These are phyloP conservation scores for Cichladusa arquata DNA, from an alignment of 2,113 vertebrate species.

Conservation along the genomic window DNA sequence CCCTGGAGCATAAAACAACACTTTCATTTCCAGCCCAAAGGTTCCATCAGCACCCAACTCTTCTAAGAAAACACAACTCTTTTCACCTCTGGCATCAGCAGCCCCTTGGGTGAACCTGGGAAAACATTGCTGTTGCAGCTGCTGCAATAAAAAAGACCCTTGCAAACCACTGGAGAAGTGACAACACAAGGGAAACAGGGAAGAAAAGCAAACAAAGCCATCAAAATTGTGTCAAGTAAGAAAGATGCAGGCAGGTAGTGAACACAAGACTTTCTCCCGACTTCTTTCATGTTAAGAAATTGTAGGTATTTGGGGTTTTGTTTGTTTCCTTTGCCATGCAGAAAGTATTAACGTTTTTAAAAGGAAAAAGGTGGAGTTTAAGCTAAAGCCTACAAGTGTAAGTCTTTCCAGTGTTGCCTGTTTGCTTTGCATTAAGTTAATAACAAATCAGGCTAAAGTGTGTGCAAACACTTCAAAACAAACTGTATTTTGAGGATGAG, in stretches of 20 bases:
- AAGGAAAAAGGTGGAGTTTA: neutral
- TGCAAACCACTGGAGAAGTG: neutral
- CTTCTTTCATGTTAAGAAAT: neutral
- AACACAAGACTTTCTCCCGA: neutral
- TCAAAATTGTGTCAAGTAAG: neutral
- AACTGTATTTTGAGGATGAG: neutral
- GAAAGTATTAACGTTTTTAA: neutral
- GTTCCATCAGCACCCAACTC: neutral
- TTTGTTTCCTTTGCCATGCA: neutral
- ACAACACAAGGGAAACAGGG: neutral
- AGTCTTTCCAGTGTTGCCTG: neutral
- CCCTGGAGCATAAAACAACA: neutral
- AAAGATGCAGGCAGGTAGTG: neutral
- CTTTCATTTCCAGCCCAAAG: neutral
- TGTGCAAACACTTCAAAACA: neutral
- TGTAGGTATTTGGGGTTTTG: accelerated
- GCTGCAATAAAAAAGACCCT: neutral
- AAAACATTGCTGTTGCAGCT: accelerated
- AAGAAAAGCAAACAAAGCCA: neutral
- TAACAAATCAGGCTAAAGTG: neutral
- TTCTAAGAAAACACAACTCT: neutral
- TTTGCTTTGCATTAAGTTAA: neutral
- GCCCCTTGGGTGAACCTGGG: neutral
- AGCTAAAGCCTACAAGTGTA: neutral
- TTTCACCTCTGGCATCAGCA: neutral